Evolutionary conservation across 2,888 invertebrate species (phyloP).

Genomic region (Eilema griseolum): DNA sequence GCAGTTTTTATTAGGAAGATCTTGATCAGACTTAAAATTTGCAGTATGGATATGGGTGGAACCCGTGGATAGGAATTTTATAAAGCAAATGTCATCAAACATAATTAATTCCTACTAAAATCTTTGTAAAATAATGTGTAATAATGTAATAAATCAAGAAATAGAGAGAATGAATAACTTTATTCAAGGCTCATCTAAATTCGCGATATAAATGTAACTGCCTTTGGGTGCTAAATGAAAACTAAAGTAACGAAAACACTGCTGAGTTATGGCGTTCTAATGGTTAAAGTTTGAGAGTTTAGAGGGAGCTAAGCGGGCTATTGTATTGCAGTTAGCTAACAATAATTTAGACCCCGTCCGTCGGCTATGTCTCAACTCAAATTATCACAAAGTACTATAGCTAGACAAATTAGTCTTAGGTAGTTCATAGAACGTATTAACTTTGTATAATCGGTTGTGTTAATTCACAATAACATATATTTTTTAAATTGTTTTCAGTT

Average conservation of each 20-base stretch:
- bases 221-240: constrained; percentile 49
- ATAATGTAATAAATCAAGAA: background rate
- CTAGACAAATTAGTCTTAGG: constrained; percentile 40
- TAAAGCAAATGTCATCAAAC: no score
- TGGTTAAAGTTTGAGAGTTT: constrained; percentile 61
- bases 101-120: no score
- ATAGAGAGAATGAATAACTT: constrained; percentile 18
- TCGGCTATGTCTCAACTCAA: constrained; percentile 45
- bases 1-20: no score
- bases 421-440: constrained; percentile 31
- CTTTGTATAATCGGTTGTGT: background rate
- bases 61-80: no score
- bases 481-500: constrained; percentile 2
- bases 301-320: constrained; percentile 54
- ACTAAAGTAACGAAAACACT: constrained; percentile 48
- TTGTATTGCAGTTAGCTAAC: constrained; percentile 65
- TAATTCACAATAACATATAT: background rate
- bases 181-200: constrained; percentile 15
- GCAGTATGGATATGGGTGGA: no score
- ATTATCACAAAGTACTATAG: constrained; percentile 47
- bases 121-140: no score
- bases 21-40: no score
- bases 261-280: constrained; percentile 62
- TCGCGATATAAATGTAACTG: constrained; percentile 37
- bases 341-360: constrained; percentile 57